Evolutionary conservation across 2,797 vertebrate genomes (phyloP).

Genomic region (Sardinella longiceps): DNA sequence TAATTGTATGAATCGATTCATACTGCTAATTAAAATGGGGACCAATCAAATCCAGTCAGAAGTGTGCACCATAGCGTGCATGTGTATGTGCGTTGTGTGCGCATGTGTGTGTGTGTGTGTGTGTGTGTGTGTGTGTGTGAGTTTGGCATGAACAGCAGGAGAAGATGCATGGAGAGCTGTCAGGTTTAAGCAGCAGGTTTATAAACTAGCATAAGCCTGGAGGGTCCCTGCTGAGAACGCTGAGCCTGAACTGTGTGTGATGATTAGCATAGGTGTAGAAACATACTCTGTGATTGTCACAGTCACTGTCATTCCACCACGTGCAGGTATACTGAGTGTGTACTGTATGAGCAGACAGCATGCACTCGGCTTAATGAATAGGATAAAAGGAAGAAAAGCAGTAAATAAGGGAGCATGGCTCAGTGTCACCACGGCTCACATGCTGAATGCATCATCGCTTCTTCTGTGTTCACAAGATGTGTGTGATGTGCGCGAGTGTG

Average conservation of each 20-base stretch:
- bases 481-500: too few species aligned
- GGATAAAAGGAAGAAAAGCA: neutral
- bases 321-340: too few species aligned
- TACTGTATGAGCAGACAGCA: too few species aligned
- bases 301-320: neutral
- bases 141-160: neutral
- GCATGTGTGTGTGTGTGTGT: neutral
- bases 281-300: neutral
- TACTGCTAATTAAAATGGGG: neutral
- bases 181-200: neutral
- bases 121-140: neutral
- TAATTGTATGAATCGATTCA: conserved; percentile 1
- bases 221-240: neutral
- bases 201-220: neutral
- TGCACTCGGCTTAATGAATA: too few species aligned
- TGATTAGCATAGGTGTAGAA: neutral
- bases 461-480: neutral
- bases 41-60: neutral
- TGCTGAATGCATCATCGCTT: too few species aligned
- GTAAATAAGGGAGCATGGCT: neutral
- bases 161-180: neutral
- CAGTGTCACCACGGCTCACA: too few species aligned
- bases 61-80: neutral
- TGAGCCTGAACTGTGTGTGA: neutral
- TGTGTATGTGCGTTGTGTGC: neutral